Evolutionary conservation across 2,888 invertebrate genomes (phyloP).

Genomic region (Drosophila diplacantha): DNA sequence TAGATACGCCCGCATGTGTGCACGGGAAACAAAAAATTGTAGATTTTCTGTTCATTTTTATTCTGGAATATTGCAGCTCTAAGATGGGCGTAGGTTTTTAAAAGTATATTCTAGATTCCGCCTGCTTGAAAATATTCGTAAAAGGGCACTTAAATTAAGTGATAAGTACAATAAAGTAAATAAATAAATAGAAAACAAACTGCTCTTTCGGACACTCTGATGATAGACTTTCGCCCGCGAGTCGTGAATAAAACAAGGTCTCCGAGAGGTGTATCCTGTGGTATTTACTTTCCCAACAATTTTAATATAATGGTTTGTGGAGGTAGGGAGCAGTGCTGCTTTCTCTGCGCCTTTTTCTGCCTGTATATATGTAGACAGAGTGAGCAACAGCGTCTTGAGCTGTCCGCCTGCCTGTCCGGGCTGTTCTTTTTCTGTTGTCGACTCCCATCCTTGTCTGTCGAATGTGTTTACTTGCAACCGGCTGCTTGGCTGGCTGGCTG

Average conservation of each 20-base stretch:
- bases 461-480: constrained; percentile 62
- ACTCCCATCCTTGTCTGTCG: constrained; percentile 41
- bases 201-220: no score
- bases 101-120: no score
- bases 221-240: no score
- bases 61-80: not conserved
- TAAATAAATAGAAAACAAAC: no score
- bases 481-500: constrained; percentile 7
- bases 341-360: not conserved
- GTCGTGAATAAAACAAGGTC: no score
- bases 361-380: constrained; percentile 18
- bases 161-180: no score
- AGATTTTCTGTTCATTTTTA: not conserved
- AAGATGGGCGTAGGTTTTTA: no score
- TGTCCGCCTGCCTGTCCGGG: constrained; percentile 37
- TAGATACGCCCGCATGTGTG: constrained; percentile 4
- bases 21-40: not conserved
- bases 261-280: not conserved
- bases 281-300: not conserved
- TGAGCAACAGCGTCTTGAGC: constrained; percentile 52
- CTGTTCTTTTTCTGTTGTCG: constrained; percentile 46
- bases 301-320: not conserved
- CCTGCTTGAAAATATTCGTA: no score
- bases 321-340: no score
- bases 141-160: no score